Evolutionary conservation across 2,113 vertebrate species (phyloP), one percentile per base, ranked within the genome.

Genomic region (Neoarius graeffei): DNA sequence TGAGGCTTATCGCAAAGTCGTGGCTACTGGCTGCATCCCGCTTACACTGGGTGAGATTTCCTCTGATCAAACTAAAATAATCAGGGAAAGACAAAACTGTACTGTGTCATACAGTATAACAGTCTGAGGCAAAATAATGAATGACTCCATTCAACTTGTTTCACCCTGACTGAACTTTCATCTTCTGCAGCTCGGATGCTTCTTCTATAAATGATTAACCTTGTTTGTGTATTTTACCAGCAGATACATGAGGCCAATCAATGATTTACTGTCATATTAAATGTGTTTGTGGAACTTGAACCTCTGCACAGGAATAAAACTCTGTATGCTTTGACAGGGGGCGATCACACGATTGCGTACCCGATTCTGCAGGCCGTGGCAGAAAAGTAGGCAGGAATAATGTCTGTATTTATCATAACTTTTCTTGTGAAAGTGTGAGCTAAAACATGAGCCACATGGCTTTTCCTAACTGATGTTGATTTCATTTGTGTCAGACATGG

Each of bases 291-390:
- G 48, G 8, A 30, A 76, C 74, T 54, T 83, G 2, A n/a, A 20
- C 86, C 77, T 76, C 13, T 57, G 5, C 66, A 84, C 48, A 74
- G 87, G 1, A 76, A 20, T 71, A 20, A 76, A 59, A 17, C 19
- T 54, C 57, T 81, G 64, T 88, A 88, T 56, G 56, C 84, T 59
- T 50, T 54, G 88, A 85, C 92, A 99, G 98, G 98, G 85, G 98
- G 98, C 1, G 98, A 99, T 91, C 98, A 99, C 94, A 99, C 97
- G 0, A 96, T 99, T 85, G 95, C 97, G 0, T 99, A 99, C 84
- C 98, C 98, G 11, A 98, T 99, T 92, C 94, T 99, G 30, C 98
- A 99, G 93, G 97, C 97, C 0, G 77, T 99, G 30, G 96, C 96
- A 59, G 94, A 96, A 88, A 97, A 95, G 98, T 99, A 94, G 95